These are phyloP conservation scores for Oegoconia quadripuncta DNA, from an alignment of 2,888 invertebrate species.

Conservation along the genomic window DNA sequence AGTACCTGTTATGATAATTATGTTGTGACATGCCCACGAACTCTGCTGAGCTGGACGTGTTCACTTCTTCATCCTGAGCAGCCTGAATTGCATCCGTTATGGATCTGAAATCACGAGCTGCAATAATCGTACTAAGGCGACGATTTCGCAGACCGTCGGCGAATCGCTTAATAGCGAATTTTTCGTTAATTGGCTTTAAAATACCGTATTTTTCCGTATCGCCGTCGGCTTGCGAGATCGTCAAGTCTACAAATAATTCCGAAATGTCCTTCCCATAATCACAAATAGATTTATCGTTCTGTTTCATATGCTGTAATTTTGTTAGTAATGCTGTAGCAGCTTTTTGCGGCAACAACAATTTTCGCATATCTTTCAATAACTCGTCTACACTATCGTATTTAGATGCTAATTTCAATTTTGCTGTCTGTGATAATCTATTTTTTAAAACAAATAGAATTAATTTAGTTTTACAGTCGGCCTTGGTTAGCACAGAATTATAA, in stretches of 20 bases:
- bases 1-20: too few species aligned
- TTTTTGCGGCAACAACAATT: background rate
- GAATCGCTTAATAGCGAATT: background rate
- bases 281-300: background rate
- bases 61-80: background rate
- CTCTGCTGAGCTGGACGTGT: background rate
- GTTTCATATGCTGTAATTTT: background rate
- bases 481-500: too few species aligned
- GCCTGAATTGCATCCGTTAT: constrained; percentile 1
- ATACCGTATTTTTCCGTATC: background rate
- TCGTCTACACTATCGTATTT: background rate
- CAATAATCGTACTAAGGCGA: background rate
- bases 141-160: constrained; percentile 1
- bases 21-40: too few species aligned
- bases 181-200: constrained; percentile 1
- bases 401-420: background rate
- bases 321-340: background rate
- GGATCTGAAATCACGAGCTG: background rate
- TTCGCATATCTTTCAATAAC: background rate
- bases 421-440: background rate
- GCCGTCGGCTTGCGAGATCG: background rate
- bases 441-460: constrained; percentile 1
- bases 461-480: constrained; percentile 1
- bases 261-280: background rate
- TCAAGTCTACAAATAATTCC: constrained; percentile 1